Percentiles rank a stretch among this genome's conserved stretches.
These are phyloP conservation scores for Glaucomys volans DNA, from an alignment of 2,113 vertebrate genomes.

Conservation along the genomic window DNA sequence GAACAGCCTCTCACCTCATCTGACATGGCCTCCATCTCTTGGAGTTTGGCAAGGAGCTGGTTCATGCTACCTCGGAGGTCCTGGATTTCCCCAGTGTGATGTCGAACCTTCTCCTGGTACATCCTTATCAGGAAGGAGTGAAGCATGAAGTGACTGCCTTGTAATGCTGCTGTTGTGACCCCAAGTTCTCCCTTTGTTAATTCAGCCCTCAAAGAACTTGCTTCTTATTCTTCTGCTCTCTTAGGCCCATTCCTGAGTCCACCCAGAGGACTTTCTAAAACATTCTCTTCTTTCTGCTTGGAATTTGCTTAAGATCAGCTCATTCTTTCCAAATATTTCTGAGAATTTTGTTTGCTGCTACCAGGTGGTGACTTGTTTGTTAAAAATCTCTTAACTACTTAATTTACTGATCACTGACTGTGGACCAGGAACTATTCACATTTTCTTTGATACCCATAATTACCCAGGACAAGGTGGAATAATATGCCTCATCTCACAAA, in stretches of 20 bases:
- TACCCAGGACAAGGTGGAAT: not conserved
- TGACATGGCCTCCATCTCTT: constrained; percentile 79
- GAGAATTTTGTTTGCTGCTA: constrained; percentile 30
- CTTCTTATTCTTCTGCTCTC: not conserved
- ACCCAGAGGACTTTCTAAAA: not conserved
- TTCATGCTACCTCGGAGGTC: constrained; percentile 76
- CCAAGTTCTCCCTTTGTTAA: not conserved
- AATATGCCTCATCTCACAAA: not conserved
- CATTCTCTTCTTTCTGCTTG: not conserved
- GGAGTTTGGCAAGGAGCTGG: constrained; percentile 74
- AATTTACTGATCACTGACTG: constrained; percentile 8
- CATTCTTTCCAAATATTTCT: constrained; percentile 30
- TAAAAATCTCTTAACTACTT: constrained; percentile 34
- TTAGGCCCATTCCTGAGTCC: not conserved
- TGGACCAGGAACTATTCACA: not conserved
- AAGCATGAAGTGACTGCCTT: not conserved
- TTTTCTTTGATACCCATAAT: not conserved
- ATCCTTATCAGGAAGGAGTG: constrained; percentile 59
- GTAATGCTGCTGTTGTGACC: not conserved
- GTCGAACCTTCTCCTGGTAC: constrained; percentile 79
- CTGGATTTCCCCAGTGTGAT: constrained; percentile 80
- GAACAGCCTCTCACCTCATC: constrained; percentile 73
- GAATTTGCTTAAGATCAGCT: not conserved
- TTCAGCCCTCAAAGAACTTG: not conserved
- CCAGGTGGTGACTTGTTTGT: not conserved